Percentiles rank a stretch among this genome's conserved stretches.
Conservation (phyloP, 2,888 invertebrate species). For the Tipula unca region DNA sequence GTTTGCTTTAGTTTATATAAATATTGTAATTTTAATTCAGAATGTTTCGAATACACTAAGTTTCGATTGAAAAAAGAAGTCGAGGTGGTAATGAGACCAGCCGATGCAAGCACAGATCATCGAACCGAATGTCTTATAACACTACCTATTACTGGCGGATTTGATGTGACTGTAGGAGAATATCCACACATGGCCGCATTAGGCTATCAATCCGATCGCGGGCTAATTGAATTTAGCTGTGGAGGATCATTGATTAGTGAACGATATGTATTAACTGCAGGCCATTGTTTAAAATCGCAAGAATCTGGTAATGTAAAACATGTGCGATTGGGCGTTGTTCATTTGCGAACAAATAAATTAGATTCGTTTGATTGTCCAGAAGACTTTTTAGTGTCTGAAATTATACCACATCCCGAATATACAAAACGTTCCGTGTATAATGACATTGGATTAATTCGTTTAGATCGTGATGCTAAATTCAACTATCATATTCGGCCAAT, state of each 20-base stretch:
- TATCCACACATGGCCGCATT: slow-evolving; percentile 34
- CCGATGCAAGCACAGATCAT: not conserved
- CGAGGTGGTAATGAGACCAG: not conserved
- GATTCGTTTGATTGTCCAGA: slow-evolving; percentile 32
- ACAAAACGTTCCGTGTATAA: slow-evolving; percentile 40
- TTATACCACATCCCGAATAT: slow-evolving; percentile 42
- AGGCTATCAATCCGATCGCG: not conserved
- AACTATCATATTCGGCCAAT: slow-evolving; percentile 42
- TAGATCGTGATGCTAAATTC: slow-evolving; percentile 37
- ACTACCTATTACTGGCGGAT: not conserved
- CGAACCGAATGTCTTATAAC: not conserved
- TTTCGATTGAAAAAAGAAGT: not conserved
- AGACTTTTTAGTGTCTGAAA: slow-evolving; percentile 32
- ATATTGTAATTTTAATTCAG: not conserved
- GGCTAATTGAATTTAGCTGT: slow-evolving; percentile 41
- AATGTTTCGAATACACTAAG: not conserved
- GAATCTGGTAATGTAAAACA: slow-evolving; percentile 26
- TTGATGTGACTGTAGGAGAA: slow-evolving; percentile 29
- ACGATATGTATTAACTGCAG: slow-evolving; percentile 50
- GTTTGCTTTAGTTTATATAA: not conserved
- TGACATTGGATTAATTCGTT: slow-evolving; percentile 47
- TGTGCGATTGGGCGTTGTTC: slow-evolving; percentile 40
- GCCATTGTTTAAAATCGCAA: slow-evolving; percentile 44
- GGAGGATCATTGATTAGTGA: slow-evolving; percentile 51
- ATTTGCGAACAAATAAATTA: slow-evolving; percentile 25